These are phyloP conservation scores for Drosophila bocqueti DNA, from an alignment of 1,140 invertebrate species.

Conservation along the genomic window DNA sequence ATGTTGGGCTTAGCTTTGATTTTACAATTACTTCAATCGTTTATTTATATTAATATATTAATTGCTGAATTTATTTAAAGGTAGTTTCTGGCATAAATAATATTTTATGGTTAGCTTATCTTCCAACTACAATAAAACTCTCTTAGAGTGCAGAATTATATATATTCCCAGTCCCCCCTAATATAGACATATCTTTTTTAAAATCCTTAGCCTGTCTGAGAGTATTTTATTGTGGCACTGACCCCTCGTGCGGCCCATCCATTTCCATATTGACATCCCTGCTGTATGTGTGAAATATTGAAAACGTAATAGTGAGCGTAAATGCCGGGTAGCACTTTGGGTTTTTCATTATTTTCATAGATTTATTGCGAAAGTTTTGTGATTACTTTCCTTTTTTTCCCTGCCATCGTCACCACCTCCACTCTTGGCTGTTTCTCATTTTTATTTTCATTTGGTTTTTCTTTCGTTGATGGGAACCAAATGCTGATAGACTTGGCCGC, in stretches of 20 bases:
- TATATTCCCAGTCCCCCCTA: background rate
- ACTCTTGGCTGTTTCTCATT: conserved; percentile 18
- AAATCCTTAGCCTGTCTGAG: background rate
- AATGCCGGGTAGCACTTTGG: conserved; percentile 47
- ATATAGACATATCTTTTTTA: background rate
- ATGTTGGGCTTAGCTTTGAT: too few species aligned
- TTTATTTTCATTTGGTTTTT: conserved; percentile 10
- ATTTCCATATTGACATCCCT: conserved; percentile 35
- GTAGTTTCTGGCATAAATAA: background rate
- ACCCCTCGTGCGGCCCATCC: conserved; percentile 20
- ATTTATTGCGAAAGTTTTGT: conserved; percentile 79
- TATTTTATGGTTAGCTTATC: background rate
- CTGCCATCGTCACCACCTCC: background rate
- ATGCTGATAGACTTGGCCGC: conserved; percentile 64
- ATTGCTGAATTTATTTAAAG: background rate
- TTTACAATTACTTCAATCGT: too few species aligned
- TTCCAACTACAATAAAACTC: background rate
- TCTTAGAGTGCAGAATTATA: background rate
- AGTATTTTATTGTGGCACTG: conserved; percentile 51
- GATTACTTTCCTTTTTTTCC: conserved; percentile 66
- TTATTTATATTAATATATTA: too few species aligned
- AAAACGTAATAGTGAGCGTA: conserved; percentile 55
- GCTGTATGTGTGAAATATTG: conserved; percentile 46
- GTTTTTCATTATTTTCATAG: conserved; percentile 74
- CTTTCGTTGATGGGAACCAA: conserved; percentile 25